These are phyloP conservation scores for Alouatta palliata DNA, from an alignment of 2,113 vertebrate genomes.

Conservation along the genomic window DNA sequence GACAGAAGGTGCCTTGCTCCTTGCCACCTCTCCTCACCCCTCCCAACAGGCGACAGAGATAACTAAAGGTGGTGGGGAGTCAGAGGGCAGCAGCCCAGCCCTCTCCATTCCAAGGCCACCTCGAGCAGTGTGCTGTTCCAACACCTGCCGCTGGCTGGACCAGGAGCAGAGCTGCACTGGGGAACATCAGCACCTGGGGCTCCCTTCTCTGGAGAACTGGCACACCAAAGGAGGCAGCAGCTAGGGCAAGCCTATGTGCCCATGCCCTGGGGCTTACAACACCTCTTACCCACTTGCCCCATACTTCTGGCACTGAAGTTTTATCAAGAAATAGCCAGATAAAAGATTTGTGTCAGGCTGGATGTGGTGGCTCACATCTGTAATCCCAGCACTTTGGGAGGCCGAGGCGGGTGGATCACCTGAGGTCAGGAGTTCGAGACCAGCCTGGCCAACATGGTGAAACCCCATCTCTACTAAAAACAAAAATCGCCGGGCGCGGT, in stretches of 20 bases:
- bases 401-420: no score
- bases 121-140: constrained; percentile 44
- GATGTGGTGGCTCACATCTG: no score
- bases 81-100: background rate
- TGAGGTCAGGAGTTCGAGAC: no score
- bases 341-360: background rate
- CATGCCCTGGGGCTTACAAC: background rate
- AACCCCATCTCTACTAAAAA: no score
- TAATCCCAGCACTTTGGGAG: no score
- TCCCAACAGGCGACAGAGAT: constrained; percentile 29
- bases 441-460: no score
- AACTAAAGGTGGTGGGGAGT: constrained; percentile 3
- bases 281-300: background rate
- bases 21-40: constrained; percentile 52
- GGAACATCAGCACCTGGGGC: background rate
- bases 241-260: background rate
- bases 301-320: background rate
- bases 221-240: background rate
- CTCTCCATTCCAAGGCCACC: background rate
- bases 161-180: background rate
- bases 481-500: no score
- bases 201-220: background rate
- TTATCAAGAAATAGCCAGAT: background rate
- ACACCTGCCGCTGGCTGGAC: constrained; percentile 49
- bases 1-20: constrained; percentile 62